phyloP scores from a whole-genome alignment of 37 sponge, comb jelly and placozoan genomes.

The Aplysina aerophoba region DNA sequence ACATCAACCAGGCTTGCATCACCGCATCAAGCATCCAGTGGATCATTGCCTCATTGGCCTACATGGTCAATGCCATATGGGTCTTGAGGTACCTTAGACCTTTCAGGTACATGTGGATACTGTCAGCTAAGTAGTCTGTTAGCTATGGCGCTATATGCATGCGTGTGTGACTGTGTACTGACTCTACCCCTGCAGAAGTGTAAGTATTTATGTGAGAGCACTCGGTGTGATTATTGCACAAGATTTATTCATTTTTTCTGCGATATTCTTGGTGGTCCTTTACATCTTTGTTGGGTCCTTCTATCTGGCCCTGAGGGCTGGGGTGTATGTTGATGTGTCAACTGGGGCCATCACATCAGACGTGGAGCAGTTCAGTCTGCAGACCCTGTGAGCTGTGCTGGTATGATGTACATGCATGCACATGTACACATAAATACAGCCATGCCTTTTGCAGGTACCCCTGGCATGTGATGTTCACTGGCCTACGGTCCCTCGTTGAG shows the following conservation, averaged over 20 bases:
- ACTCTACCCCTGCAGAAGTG: background rate
- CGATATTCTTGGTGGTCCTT: background rate
- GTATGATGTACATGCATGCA: background rate
- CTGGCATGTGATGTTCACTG: slow-evolving; percentile 27
- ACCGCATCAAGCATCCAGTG: slow-evolving; percentile 20
- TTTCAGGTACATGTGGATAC: background rate
- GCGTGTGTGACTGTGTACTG: background rate
- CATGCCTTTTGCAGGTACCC: background rate
- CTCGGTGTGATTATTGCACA: background rate
- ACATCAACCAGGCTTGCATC: slow-evolving; percentile 26
- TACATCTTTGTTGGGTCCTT: slow-evolving; percentile 30
- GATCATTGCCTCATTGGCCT: slow-evolving; percentile 24
- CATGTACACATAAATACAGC: background rate
- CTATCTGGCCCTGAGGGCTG: slow-evolving; percentile 34
- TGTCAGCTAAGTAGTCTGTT: no score
- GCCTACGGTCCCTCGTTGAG: background rate
- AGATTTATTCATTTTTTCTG: slow-evolving; percentile 5
- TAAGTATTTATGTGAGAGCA: slow-evolving; percentile 5
- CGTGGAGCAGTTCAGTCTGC: background rate
- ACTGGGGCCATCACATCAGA: slow-evolving; percentile 3
- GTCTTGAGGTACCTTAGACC: background rate
- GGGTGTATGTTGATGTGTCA: background rate
- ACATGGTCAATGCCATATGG: slow-evolving; percentile 9
- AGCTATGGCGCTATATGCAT: no score
- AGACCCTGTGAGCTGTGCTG: background rate